Evolutionary conservation across 2,113 vertebrate species (phyloP), one percentile per base, ranked within the genome.

Genomic region (Melanotaenia duboulayi): DNA sequence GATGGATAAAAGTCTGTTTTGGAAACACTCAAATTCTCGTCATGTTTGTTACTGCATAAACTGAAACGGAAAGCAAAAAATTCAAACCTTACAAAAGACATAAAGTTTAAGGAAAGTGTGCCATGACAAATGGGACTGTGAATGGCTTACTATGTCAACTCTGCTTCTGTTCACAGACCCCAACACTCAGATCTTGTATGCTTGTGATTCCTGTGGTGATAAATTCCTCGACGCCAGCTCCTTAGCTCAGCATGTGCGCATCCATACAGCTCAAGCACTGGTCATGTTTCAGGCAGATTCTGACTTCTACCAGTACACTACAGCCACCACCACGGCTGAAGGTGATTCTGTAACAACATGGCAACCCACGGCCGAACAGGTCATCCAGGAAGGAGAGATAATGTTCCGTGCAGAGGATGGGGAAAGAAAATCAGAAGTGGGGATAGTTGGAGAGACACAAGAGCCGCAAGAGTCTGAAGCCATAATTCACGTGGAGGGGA

Each of bases 241-340:
- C 76, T 89, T 99, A 65, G 97, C 97, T 0, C 97, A 98, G 91
- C 97, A 99, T 0, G 97, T 99, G 7, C 96, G 97, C 72, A 97
- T 99, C 88, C 97, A 99, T 95, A 99, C 97, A 0, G 97, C 97
- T 1, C 97, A 99, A 87, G 97, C 97, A 0, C 86, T 99, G 80
- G 97, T 99, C 89, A 98, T 99, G 97, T 98, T 99, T 92, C 97
- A 98, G 92, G 96, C 97, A 0, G 97, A 99, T 55, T 95, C 97
- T 0, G 97, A 99, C 94, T 98, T 97, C 88, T 99, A 98, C 90
- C 97, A 99, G 87, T 97, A 97, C 69, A 96, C 97, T 0, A 85
- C 95, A 0, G 49, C 95, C 0, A 65, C 95, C 0, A 65, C 94
- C 22, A 5, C 87, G 0, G 23, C 80, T 0, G 90, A 83, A 65